Evolutionary conservation across 2,113 vertebrate species (phyloP).

Genomic region (Psammodynastes pulverulentus): DNA sequence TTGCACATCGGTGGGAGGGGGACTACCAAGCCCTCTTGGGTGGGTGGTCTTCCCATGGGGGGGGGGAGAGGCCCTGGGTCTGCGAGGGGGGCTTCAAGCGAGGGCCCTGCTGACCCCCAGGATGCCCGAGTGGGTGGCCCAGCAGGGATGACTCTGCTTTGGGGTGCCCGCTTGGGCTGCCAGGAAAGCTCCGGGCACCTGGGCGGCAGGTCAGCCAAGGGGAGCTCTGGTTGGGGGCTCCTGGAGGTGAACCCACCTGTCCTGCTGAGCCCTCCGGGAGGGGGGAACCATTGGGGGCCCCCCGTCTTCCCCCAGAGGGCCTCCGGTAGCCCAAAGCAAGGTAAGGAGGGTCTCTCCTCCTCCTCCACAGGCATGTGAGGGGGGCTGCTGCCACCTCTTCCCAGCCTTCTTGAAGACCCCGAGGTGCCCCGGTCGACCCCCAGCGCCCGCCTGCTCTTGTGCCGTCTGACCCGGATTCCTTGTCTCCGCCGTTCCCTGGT

Average conservation of each 20-base stretch:
- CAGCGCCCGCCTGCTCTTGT: rapidly evolving
- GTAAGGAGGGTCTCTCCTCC: not conserved
- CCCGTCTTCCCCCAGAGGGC: not conserved
- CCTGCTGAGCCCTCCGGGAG: not conserved
- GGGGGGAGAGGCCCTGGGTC: not conserved
- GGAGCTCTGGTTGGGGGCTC: not conserved
- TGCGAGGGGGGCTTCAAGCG: not conserved
- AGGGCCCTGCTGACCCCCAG: not conserved
- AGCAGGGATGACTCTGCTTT: not conserved
- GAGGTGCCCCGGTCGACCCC: not conserved
- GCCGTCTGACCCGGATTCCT: not conserved
- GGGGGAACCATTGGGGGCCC: too few relatives aligned
- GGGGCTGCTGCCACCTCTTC: not conserved
- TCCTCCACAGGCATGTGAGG: slow-evolving; percentile 12
- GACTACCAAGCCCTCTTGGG: too few relatives aligned
- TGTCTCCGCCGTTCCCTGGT: not conserved
- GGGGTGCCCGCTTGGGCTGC: not conserved
- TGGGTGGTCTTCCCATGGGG: not conserved
- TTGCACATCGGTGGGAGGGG: not conserved
- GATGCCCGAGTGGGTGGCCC: not conserved
- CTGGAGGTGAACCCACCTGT: not conserved
- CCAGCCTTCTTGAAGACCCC: not conserved
- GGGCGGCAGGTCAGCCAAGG: not conserved
- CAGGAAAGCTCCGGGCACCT: not conserved
- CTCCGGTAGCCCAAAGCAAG: rapidly evolving